A percentile compares a stretch with the other conserved stretches of the same genome.
These are phyloP conservation scores for Barnardius zonarius DNA, from an alignment of 2,113 vertebrate species.

Conservation along the genomic window DNA sequence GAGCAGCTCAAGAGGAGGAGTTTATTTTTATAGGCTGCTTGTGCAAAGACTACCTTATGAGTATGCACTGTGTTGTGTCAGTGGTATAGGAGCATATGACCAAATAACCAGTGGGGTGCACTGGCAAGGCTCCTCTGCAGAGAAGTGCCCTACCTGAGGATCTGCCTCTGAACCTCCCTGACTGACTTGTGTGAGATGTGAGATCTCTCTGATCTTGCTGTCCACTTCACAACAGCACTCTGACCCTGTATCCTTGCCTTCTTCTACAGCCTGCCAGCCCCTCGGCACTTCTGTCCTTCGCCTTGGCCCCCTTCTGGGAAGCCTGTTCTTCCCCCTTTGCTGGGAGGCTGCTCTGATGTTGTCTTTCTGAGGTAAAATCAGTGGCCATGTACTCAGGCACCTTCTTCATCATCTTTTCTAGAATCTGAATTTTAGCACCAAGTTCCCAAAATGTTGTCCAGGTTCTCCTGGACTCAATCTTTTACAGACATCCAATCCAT, in stretches of 20 bases:
- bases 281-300: neutral
- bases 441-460: neutral
- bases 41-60: neutral
- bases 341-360: neutral
- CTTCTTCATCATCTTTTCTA: neutral
- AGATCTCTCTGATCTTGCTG: neutral
- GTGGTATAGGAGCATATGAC: neutral
- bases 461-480: neutral
- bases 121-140: neutral
- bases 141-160: neutral
- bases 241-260: rapidly evolving
- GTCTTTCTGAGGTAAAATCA: neutral
- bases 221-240: neutral
- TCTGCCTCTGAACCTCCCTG: neutral
- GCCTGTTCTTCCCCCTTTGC: neutral
- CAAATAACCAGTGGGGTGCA: too few species aligned
- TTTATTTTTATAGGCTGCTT: neutral
- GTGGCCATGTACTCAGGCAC: neutral
- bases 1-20: neutral
- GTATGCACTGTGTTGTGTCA: neutral
- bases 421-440: neutral
- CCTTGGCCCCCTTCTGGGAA: neutral
- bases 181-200: neutral
- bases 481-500: neutral
- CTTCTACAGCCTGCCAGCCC: neutral